Base-by-base conservation (phyloP, 2,113 vertebrate genomes). In the Sorex fumeus region DNA sequence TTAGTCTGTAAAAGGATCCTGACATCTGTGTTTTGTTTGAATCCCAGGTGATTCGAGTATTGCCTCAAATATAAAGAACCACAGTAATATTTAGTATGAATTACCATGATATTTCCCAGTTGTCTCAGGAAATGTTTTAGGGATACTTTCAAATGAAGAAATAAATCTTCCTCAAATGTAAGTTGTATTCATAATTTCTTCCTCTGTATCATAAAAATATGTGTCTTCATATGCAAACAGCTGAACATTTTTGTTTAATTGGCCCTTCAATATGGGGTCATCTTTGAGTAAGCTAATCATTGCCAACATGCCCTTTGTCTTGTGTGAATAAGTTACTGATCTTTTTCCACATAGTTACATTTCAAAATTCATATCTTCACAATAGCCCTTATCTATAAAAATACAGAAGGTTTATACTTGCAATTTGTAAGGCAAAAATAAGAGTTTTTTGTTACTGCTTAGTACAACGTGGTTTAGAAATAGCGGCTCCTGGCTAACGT, bases 191-290 rank as follows among this genome's bases (percentile, higher is more conserved):
- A 64, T 34, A 36, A 82, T 84, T 90, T 12, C 34, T 25, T 69
- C 67, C 74, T 85, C 19, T 74, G 15, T 64, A 32, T 78, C 11
- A 70, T 70, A 87, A 91, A 91, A 69, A 90, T 57, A 50, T 43
- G 53, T 77, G 23, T 76, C 77, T 88, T 85, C 27, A 75, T 77
- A 50, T 23, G 11, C 47, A 13, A 89, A 21, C 10, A 36, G 21
- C 50, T 67, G 50, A 88, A 69, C 11, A 12, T 70, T 75, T 93
- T 81, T 80, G 71, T 70, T 69, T 72, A 64, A 15, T 45, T 28
- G 15, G 25, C 16, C 19, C 57, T 81, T 32, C 53, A 27, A 6
- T 53, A 78, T 15, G 16, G 27, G 64, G 30, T 34, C 3, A 28
- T 62, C 25, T 47, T 79, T 43, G 40, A 75, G 36, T 8, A 34